phyloP scores from a whole-genome alignment of 1,140 invertebrate species.

The Ganaspis sp. region DNA sequence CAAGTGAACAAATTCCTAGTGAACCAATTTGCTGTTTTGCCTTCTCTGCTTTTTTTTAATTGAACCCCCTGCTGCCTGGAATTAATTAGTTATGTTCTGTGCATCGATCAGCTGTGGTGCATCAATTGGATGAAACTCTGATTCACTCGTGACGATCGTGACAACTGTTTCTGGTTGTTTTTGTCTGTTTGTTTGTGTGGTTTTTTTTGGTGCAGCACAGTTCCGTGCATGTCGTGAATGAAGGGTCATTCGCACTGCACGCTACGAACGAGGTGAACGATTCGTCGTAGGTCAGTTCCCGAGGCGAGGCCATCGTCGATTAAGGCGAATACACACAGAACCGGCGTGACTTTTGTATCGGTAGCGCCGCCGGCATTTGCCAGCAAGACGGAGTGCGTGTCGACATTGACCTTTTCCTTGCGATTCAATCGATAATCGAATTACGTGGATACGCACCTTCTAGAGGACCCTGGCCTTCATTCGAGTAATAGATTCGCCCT shows the following conservation, averaged over 20 bases:
- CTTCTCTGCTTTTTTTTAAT: background rate
- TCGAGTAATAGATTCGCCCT: background rate
- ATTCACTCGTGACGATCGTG: constrained; percentile 5
- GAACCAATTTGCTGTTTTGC: no score
- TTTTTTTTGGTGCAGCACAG: constrained; percentile 31
- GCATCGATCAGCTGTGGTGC: background rate
- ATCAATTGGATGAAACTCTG: background rate
- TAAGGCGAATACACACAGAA: constrained; percentile 13
- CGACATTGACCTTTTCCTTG: constrained; percentile 16
- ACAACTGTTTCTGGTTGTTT: constrained; percentile 18
- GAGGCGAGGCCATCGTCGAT: constrained; percentile 42
- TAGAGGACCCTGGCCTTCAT: background rate
- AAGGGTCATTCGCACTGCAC: constrained; percentile 32
- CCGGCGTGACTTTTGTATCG: constrained; percentile 16
- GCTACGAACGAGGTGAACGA: constrained; percentile 49
- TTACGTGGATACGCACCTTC: background rate
- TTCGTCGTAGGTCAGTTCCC: constrained; percentile 63
- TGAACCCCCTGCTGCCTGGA: background rate
- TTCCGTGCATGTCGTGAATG: constrained; percentile 49
- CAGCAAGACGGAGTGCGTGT: constrained; percentile 23
- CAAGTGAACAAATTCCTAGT: background rate
- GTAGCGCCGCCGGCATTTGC: constrained; percentile 21
- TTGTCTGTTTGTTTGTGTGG: constrained; percentile 5
- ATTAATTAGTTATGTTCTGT: background rate
- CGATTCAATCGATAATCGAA: constrained; percentile 20